Percentiles rank a stretch among this genome's conserved stretches.
These are phyloP conservation scores for Synanthedon myopaeformis DNA, from an alignment of 2,888 invertebrate species.

Conservation along the genomic window DNA sequence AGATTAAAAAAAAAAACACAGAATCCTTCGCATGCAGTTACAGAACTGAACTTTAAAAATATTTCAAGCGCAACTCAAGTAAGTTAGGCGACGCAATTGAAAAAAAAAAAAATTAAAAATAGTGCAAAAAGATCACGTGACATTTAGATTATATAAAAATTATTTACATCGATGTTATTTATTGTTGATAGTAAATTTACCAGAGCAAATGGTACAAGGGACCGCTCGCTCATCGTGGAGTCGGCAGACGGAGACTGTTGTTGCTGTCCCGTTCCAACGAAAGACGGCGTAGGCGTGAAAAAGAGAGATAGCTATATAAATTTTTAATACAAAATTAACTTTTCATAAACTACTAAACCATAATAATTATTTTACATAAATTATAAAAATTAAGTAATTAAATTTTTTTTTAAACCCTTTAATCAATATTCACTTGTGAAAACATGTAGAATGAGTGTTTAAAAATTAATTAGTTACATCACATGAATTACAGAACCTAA, in stretches of 20 bases:
- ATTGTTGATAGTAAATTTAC: slow-evolving; percentile 62
- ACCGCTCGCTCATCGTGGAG: slow-evolving; percentile 67
- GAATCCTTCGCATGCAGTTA: slow-evolving; percentile 12
- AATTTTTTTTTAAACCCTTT: no score
- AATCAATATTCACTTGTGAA: no score
- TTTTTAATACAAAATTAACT: slow-evolving; percentile 2
- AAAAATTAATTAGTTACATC: no score
- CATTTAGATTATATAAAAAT: slow-evolving; percentile 21
- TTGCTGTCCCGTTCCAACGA: slow-evolving; percentile 44
- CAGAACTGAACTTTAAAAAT: slow-evolving; percentile 5
- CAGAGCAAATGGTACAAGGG: slow-evolving; percentile 64
- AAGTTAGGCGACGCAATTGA: neutral
- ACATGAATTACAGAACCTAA: no score
- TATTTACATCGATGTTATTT: slow-evolving; percentile 62
- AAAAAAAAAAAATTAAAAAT: slow-evolving; percentile 8
- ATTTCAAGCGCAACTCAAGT: slow-evolving; percentile 1
- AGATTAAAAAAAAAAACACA: slow-evolving; percentile 11
- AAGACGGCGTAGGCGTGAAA: slow-evolving; percentile 33
- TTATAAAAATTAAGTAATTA: no score
- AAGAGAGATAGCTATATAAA: slow-evolving; percentile 25
- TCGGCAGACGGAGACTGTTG: slow-evolving; percentile 66
- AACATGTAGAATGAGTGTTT: no score
- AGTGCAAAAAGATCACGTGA: slow-evolving; percentile 7
- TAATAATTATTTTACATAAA: no score
- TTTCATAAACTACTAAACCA: no score